Evolutionary conservation across 1,140 invertebrate genomes (phyloP).

Genomic region (Drosophila mauritiana): DNA sequence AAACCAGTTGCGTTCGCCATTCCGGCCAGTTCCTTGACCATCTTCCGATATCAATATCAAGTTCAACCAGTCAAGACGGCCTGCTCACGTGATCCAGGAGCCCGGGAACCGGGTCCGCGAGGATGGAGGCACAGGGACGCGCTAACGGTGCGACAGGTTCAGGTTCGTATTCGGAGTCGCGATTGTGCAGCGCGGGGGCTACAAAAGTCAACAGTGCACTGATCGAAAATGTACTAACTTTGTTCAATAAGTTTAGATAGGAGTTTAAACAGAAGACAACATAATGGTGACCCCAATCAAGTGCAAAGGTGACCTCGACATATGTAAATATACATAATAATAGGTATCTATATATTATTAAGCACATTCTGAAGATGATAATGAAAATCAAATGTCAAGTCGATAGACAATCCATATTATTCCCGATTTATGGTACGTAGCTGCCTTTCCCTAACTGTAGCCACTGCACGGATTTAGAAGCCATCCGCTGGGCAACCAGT

Average conservation of each 20-base stretch:
- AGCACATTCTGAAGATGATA: not conserved
- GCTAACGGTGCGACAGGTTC: slow-evolving; percentile 73
- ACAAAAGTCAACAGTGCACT: slow-evolving; percentile 9
- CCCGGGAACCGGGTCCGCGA: slow-evolving; percentile 25
- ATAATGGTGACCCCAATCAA: not conserved
- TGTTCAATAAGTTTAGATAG: not conserved
- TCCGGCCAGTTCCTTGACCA: slow-evolving; percentile 60
- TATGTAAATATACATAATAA: not conserved
- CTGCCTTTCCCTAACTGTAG: slow-evolving; percentile 14
- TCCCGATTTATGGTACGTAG: not conserved
- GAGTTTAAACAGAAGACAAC: no score
- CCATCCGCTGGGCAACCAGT: slow-evolving; percentile 66
- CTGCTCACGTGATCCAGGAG: slow-evolving; percentile 36
- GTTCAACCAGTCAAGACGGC: slow-evolving; percentile 72
- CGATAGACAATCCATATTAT: not conserved
- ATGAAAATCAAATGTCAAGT: not conserved
- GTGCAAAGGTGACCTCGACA: not conserved
- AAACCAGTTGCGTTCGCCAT: slow-evolving; percentile 58
- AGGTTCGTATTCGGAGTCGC: slow-evolving; percentile 2
- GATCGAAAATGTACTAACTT: not conserved
- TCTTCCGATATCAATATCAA: slow-evolving; percentile 77
- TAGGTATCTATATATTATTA: not conserved
- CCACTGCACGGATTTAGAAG: slow-evolving; percentile 67
- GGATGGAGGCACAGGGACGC: slow-evolving; percentile 50
- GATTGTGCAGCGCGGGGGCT: slow-evolving; percentile 54